phyloP scores from a whole-genome alignment of 2,113 vertebrate genomes.

The Macaca nemestrina region DNA sequence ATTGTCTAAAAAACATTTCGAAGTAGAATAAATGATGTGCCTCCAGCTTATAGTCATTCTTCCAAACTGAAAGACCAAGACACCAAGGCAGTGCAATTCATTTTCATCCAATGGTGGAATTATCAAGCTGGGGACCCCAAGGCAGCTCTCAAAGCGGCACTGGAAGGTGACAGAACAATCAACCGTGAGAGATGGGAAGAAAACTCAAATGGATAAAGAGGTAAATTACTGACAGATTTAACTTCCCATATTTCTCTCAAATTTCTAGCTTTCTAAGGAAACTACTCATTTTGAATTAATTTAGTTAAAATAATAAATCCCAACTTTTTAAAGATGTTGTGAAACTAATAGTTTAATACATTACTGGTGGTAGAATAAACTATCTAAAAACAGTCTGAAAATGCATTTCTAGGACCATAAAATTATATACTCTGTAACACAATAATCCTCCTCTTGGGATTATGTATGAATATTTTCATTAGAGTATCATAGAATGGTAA shows the following conservation, averaged over 20 bases:
- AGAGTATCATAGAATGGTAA: not conserved
- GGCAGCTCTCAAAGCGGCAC: not conserved
- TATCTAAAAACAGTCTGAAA: conserved; percentile 8
- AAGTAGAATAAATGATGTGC: not conserved
- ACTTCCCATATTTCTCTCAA: not conserved
- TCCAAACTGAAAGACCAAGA: not conserved
- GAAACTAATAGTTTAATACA: not conserved
- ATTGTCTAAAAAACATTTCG: not conserved
- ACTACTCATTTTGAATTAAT: not conserved
- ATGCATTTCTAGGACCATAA: not conserved
- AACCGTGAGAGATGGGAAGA: not conserved
- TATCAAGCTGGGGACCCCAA: not conserved
- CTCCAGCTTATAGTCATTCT: not conserved
- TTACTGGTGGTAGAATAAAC: not conserved
- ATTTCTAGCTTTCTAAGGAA: not conserved
- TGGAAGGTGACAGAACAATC: not conserved
- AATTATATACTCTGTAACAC: not conserved
- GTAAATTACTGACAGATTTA: not conserved
- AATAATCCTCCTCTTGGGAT: not conserved
- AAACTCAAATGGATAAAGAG: not conserved
- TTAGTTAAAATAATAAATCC: not conserved
- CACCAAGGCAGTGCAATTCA: not conserved
- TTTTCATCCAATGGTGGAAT: not conserved
- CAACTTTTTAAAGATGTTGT: not conserved
- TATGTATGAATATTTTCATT: conserved; percentile 1